These are phyloP conservation scores for Maconellicoccus hirsutus DNA, from an alignment of 1,140 invertebrate genomes.

Conservation along the genomic window DNA sequence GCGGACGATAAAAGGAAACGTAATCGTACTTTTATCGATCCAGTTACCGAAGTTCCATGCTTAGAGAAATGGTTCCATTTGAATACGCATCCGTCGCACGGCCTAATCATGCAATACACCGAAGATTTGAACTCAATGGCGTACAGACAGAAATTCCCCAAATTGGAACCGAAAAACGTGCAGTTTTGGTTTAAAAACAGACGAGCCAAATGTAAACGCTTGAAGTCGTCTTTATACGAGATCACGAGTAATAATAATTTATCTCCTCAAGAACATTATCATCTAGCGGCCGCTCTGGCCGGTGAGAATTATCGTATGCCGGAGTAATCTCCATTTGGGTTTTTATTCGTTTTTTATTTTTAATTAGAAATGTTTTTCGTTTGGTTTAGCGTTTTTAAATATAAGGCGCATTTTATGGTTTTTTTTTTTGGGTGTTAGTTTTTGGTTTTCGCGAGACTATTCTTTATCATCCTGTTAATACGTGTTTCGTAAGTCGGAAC, in stretches of 20 bases:
- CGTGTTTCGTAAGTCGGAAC: too few relatives aligned
- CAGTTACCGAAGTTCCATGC: constrained; percentile 90
- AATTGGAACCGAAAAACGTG: constrained; percentile 93
- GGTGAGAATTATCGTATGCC: constrained; percentile 11
- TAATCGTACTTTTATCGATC: constrained; percentile 97
- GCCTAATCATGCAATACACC: constrained; percentile 91
- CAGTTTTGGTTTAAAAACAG: constrained; percentile 97
- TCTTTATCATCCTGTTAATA: too few relatives aligned
- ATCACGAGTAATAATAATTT: constrained; percentile 25
- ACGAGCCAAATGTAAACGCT: constrained; percentile 85
- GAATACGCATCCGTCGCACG: constrained; percentile 94
- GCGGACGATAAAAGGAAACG: constrained; percentile 74
- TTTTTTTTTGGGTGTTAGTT: too few relatives aligned
- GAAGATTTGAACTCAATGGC: constrained; percentile 90
- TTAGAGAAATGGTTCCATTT: constrained; percentile 94
- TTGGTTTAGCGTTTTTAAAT: too few relatives aligned
- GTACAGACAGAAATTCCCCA: constrained; percentile 90
- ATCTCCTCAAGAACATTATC: constrained; percentile 28
- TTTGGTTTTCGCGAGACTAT: too few relatives aligned
- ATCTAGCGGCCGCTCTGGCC: background rate
- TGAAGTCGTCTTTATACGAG: constrained; percentile 73
- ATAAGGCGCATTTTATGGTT: too few relatives aligned
- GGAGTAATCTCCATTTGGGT: background rate
- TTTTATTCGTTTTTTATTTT: too few relatives aligned
- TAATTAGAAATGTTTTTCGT: too few relatives aligned